Evolutionary conservation across 1,140 invertebrate genomes (phyloP), one percentile per base, ranked within the genome.

Genomic region (Chironomus striatipennis): DNA sequence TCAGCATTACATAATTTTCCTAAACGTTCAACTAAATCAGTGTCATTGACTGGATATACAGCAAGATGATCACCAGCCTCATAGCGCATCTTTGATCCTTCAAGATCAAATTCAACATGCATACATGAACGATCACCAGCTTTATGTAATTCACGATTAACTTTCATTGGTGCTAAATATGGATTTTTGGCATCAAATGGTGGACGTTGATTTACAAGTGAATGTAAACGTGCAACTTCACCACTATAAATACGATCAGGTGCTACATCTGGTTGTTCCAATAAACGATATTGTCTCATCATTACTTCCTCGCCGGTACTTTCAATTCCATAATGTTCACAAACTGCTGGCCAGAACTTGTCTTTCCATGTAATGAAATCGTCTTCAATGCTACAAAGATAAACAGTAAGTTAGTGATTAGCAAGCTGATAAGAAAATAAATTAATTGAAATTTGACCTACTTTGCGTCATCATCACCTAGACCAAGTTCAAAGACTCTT

Each of bases 361-460:
- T 98, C 97, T 83, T 98, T 98, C 97, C 97, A 99, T 12, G 95
- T 97, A 77, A 99, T 96, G 80, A 98, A 99, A 83, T 99, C 97
- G 87, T 99, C 97, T 87, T 99, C 97, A 87, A 98, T 98, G 80
- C 95, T 98, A 80, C 17, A 79, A n/a, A 77, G 76, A 74, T 75
- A 67, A 73, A n/a, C n/a, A n/a, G n/a, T n/a, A n/a, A 65, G n/a
- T 72, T 1, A 18, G 15, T 47, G 74, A 57, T 47, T 20, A 21
- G 74, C 12, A 34, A 64, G n/a, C 12, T 57, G n/a, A 57, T 57
- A 12, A 74, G 18, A 47, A 21, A n/a, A n/a, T n/a, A n/a, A n/a
- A 43, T 24, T 47, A 64, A 74, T 12, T 5, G 15, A 15, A 15
- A 5, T 10, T 21, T 77, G 77, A 86, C 89, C 90, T 86, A 97